Percentiles rank a stretch among this genome's conserved stretches.
Evolutionary conservation across 2,888 invertebrate species (phyloP).

Genomic region (Serripes groenlandicus): DNA sequence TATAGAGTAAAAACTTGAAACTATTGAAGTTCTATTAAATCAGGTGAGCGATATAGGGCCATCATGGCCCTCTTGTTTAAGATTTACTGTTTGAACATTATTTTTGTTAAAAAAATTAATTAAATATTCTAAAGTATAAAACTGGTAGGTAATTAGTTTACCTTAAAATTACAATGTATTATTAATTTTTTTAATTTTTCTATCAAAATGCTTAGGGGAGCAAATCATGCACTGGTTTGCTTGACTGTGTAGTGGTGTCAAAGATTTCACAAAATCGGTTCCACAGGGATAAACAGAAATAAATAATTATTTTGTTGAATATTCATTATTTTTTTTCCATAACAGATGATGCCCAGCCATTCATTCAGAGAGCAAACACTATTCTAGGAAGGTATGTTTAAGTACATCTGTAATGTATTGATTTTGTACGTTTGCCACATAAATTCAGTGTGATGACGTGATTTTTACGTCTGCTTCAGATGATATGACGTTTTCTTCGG

Average conservation of each 20-base stretch:
- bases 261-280: background rate
- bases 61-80: background rate
- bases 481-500: too few species aligned
- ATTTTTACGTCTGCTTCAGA: too few species aligned
- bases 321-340: slow-evolving; percentile 42
- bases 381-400: slow-evolving; percentile 80
- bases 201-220: background rate
- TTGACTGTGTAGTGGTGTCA: background rate
- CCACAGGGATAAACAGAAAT: background rate
- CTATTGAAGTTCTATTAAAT: background rate
- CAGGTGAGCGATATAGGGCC: background rate
- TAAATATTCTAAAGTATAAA: background rate
- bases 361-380: slow-evolving; percentile 79
- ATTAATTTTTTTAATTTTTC: too few species aligned
- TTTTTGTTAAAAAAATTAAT: background rate
- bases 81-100: background rate
- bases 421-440: too few species aligned
- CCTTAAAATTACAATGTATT: too few species aligned
- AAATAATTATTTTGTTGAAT: too few species aligned
- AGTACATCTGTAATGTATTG: too few species aligned
- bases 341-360: slow-evolving; percentile 82
- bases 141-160: background rate
- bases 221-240: background rate
- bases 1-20: too few species aligned
- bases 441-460: too few species aligned